Evolutionary conservation across 2,113 vertebrate species (phyloP), one percentile per base, ranked within the genome.

Genomic region (Crotalus horridus): DNA sequence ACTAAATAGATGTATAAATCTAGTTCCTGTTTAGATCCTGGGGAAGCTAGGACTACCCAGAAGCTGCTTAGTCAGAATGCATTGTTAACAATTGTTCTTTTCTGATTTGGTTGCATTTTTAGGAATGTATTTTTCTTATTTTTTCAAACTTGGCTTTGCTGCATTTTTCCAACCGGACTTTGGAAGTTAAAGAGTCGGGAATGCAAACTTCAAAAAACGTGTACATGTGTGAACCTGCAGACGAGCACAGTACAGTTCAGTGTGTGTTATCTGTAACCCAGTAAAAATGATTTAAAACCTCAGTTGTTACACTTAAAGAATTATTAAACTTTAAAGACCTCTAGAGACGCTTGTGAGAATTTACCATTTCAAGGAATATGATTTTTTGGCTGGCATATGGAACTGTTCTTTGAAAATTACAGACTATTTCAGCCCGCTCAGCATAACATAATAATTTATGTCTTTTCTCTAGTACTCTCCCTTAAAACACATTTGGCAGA

Each of bases 111-210:
- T 48, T 64, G 48, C 1, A 0, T 92, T 85, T 92, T 69, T 91
- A 90, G 54, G 59, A n/a, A 87, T 91, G 69, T 43, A 21, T 69
- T 8, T 89, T 90, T 92, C 1, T 11, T 54, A 26, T 87, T 95
- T 3, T 92, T 87, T 1, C 48, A 87, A 91, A 90, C 33, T 4
- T 89, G 46, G 48, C 88, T 93, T 93, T 92, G 59, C 46, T 90
- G 88, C 88, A 24, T 94, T 94, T 89, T 61, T 96, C 93, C 91
- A 85, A 39, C 17, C 21, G 43, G 39, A 39, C 69, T 96, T 95
- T 92, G 89, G 85, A 69, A 20, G 53, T 93, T 95, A 94, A 64
- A 59, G 93, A 51, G 8, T 21, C 90, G 0, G 0, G 92, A 89
- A 85, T n/a, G 93, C 8, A n/a, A 21, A 91, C 74, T 94, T 61